These are phyloP conservation scores for Drosophila yooni DNA, from an alignment of 2,888 invertebrate species.

Conservation along the genomic window DNA sequence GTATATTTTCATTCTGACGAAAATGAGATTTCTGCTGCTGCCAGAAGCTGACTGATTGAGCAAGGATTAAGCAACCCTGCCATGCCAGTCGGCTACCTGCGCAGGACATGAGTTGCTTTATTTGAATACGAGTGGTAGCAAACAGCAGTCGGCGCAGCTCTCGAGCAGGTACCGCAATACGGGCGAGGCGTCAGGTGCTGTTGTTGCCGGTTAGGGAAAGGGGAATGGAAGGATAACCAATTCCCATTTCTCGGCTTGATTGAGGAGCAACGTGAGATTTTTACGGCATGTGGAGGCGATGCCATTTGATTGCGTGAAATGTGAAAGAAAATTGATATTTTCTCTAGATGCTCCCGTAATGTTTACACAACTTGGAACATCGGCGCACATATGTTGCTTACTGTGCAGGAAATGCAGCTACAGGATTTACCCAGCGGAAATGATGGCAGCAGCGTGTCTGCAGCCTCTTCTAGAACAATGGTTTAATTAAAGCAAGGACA, in stretches of 20 bases:
- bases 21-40: slow-evolving; percentile 64
- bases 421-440: slow-evolving; percentile 61
- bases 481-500: slow-evolving; percentile 77
- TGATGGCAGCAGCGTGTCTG: slow-evolving; percentile 34
- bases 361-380: slow-evolving; percentile 38
- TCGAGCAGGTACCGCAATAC: slow-evolving; percentile 48
- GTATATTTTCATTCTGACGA: slow-evolving; percentile 77
- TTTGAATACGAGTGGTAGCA: slow-evolving; percentile 62
- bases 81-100: slow-evolving; percentile 38
- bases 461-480: slow-evolving; percentile 43
- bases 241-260: slow-evolving; percentile 37
- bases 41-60: slow-evolving; percentile 62
- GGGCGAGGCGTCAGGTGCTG: slow-evolving; percentile 59
- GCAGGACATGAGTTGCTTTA: slow-evolving; percentile 70
- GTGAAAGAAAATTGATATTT: slow-evolving; percentile 61
- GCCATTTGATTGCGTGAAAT: slow-evolving; percentile 72
- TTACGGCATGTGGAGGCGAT: slow-evolving; percentile 43
- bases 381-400: slow-evolving; percentile 56
- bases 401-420: slow-evolving; percentile 50
- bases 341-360: slow-evolving; percentile 13
- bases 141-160: slow-evolving; percentile 11
- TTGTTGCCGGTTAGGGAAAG: slow-evolving; percentile 18
- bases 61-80: slow-evolving; percentile 61
- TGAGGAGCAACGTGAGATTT: slow-evolving; percentile 54
- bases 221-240: slow-evolving; percentile 36